Evolutionary conservation across 1,140 invertebrate genomes (phyloP).

Genomic region (Conopomorpha cramerella): DNA sequence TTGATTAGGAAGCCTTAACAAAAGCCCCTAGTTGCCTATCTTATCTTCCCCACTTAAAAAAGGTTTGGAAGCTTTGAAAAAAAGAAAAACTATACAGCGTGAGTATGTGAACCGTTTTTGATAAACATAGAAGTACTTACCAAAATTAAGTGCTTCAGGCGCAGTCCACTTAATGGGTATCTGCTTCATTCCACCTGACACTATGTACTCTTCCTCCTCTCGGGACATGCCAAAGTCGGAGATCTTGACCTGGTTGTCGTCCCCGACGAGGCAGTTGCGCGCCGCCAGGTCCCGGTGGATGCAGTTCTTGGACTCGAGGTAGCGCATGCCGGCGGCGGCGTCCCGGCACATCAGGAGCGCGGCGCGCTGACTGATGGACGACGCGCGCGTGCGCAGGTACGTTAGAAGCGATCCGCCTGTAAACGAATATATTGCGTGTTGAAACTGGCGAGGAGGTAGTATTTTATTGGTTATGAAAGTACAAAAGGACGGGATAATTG

Average conservation of each 20-base stretch:
- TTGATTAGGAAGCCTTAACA: no score
- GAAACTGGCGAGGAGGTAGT: no score
- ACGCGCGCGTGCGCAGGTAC: constrained; percentile 81
- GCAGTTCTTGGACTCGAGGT: constrained; percentile 94
- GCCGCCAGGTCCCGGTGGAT: constrained; percentile 96
- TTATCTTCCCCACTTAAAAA: no score
- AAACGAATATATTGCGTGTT: no score
- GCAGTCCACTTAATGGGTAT: constrained; percentile 99
- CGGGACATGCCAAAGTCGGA: constrained; percentile 98
- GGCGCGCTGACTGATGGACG: constrained; percentile 70
- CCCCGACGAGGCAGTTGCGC: constrained; percentile 90
- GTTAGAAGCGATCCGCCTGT: constrained; percentile 89
- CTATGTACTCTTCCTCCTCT: constrained; percentile 96
- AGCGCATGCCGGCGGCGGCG: constrained; percentile 91
- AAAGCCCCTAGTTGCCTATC: no score
- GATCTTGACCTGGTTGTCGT: constrained; percentile 90
- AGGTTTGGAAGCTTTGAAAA: no score
- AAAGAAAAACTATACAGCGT: no score
- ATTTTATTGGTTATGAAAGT: no score
- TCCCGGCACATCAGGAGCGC: constrained; percentile 91
- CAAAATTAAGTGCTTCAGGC: constrained; percentile 94
- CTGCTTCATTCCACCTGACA: constrained; percentile 97
- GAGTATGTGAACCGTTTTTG: no score
- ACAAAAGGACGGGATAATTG: no score
- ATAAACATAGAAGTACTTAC: constrained; percentile 59